Evolutionary conservation across 2,113 vertebrate species (phyloP).

Genomic region (Excalfactoria chinensis): DNA sequence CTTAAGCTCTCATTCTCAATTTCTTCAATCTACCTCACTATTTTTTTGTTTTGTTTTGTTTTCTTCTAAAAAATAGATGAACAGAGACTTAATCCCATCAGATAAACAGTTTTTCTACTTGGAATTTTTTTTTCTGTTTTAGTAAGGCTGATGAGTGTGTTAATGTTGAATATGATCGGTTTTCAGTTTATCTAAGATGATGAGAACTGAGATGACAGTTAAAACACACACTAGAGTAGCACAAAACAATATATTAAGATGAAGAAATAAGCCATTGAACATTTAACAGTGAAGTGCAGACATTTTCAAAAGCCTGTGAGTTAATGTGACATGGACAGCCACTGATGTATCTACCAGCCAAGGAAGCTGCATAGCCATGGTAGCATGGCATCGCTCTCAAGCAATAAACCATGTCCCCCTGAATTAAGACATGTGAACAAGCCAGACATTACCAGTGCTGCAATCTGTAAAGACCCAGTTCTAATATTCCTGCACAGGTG

Average conservation of each 20-base stretch:
- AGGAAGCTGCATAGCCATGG: not conserved
- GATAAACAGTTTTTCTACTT: not conserved
- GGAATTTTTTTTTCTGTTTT: not conserved
- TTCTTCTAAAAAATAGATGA: not conserved
- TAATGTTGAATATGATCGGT: not conserved
- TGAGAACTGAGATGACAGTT: not conserved
- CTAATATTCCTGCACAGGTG: not conserved
- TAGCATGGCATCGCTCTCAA: rapidly evolving
- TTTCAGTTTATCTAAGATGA: not conserved
- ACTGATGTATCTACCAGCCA: rapidly evolving
- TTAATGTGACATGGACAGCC: not conserved
- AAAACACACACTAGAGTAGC: not conserved
- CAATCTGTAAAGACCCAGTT: not conserved
- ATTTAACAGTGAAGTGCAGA: not conserved
- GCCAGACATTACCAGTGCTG: not conserved
- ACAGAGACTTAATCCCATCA: not conserved
- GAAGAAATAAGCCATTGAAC: not conserved
- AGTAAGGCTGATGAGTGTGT: not conserved
- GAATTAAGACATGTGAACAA: not conserved
- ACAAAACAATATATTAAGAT: not conserved
- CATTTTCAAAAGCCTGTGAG: not conserved
- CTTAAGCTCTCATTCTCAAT: not conserved
- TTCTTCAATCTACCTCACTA: not conserved
- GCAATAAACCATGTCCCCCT: rapidly evolving
- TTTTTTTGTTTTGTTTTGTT: not conserved